Evolutionary conservation across 2,797 vertebrate genomes (phyloP), one percentile per base, ranked within the genome.

Genomic region (Salmo trutta): DNA sequence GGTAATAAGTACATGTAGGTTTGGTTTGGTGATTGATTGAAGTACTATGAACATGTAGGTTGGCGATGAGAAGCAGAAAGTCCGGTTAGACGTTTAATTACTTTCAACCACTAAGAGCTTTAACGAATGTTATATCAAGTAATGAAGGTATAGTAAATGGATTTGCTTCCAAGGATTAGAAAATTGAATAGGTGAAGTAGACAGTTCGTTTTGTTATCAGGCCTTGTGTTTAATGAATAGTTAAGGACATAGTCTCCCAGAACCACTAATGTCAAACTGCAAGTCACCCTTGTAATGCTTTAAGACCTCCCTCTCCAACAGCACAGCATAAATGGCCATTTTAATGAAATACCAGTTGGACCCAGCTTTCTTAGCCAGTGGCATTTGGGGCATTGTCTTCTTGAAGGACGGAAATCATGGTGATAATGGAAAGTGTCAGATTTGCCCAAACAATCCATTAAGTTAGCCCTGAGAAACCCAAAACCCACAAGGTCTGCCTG

Each of bases 361-460:
- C 21, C 33, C 17, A 33, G 29, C 67, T 76, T 16, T 70, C 33
- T 19, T 70, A 53, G 31, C 67, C 29, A n/a, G 21, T 59, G 52
- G 53, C n/a, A 71, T 6, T 3, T 21, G 10, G n/a, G 67, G 19
- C 4, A 56, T 70, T 71, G 54, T 77, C n/a, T 33, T 31, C 51
- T 2, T 14, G 15, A 24, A 21, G 29, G 33, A 29, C 12, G n/a
- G n/a, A 59, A 59, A 71, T 6, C 33, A 71, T 21, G 15, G 17
- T 12, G 17, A n/a, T 15, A 19, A 7, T 19, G 19, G 16, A 31
- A 10, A 75, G 74, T 56, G 75, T 71, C 68, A 15, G 53, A 41
- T 71, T 71, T 8, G 21, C 75, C 53, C 29, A 71, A 77, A 64
- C 75, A 77, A 71, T 31, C 33, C 75, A 56, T 71, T 62, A 36